phyloP scores from a whole-genome alignment of 2,888 invertebrate genomes.

The Tetranychus truncatus region DNA sequence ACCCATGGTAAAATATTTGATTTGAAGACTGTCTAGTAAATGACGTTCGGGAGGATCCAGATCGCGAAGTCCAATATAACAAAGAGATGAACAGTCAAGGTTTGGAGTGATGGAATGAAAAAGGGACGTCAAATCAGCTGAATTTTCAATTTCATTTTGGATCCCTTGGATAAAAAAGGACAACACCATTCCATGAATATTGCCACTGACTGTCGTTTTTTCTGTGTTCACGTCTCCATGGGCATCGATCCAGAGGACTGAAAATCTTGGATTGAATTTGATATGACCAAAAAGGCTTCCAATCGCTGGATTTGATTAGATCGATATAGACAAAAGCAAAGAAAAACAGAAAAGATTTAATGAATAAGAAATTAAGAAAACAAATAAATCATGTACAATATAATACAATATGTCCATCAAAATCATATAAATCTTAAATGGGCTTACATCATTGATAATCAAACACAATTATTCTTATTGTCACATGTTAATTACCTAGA shows the following conservation, averaged over 20 bases:
- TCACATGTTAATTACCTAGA: constrained; percentile 36
- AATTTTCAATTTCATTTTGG: neutral
- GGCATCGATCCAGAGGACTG: constrained; percentile 73
- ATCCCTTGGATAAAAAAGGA: constrained; percentile 52
- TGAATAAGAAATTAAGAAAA: neutral
- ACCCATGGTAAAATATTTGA: constrained; percentile 64
- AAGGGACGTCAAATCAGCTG: neutral
- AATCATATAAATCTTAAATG: too few species aligned
- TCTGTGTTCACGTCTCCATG: constrained; percentile 83
- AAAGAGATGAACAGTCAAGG: constrained; percentile 37
- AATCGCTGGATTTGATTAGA: neutral
- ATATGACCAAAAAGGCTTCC: constrained; percentile 32
- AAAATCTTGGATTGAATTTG: constrained; percentile 43
- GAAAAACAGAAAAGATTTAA: neutral
- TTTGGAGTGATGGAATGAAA: constrained; percentile 25
- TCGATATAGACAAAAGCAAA: neutral
- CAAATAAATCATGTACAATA: too few species aligned
- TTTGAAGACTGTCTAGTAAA: constrained; percentile 59
- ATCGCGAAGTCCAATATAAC: constrained; percentile 61
- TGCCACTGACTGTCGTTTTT: constrained; percentile 53
- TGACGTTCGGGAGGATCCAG: constrained; percentile 60
- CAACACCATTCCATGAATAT: constrained; percentile 58
- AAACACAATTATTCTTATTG: too few species aligned
- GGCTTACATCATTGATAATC: neutral
- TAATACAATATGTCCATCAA: too few species aligned